Evolutionary conservation across 1,140 invertebrate genomes (phyloP).

Genomic region (Drosophila oshimai): DNA sequence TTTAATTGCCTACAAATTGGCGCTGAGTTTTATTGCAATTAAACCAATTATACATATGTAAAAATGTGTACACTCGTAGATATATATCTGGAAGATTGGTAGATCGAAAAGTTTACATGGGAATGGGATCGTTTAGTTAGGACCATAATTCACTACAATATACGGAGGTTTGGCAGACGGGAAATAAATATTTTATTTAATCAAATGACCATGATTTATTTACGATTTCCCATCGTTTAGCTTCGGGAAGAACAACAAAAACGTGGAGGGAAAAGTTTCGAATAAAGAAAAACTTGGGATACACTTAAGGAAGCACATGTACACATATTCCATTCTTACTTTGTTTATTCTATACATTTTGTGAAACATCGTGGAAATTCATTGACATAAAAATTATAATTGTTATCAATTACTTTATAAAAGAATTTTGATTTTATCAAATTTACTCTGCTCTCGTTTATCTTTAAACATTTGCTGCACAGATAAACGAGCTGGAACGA

Average conservation of each 20-base stretch:
- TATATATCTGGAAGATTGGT: background rate
- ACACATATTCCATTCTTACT: too few relatives aligned
- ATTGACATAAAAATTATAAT: too few relatives aligned
- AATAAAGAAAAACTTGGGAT: background rate
- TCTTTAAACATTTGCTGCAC: background rate
- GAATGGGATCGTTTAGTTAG: background rate
- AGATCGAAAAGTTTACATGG: slow-evolving; percentile 1
- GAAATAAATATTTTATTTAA: slow-evolving; percentile 65
- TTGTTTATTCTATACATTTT: too few relatives aligned
- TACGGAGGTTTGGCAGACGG: slow-evolving; percentile 50
- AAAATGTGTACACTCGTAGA: background rate
- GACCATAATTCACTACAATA: background rate
- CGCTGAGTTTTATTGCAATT: slow-evolving; percentile 76
- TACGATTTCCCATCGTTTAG: slow-evolving; percentile 54
- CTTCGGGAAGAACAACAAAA: slow-evolving; percentile 44
- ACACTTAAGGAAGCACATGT: background rate
- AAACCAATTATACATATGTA: slow-evolving; percentile 31
- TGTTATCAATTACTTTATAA: too few relatives aligned
- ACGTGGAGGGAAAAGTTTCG: slow-evolving; percentile 10
- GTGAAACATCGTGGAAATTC: too few relatives aligned
- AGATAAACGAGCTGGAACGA: too few relatives aligned
- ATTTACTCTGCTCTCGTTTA: background rate
- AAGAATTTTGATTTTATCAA: background rate
- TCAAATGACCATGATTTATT: slow-evolving; percentile 58
- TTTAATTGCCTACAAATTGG: slow-evolving; percentile 80